Base-by-base conservation (phyloP, 1,140 invertebrate species). In the Batillaria attramentaria region DNA sequence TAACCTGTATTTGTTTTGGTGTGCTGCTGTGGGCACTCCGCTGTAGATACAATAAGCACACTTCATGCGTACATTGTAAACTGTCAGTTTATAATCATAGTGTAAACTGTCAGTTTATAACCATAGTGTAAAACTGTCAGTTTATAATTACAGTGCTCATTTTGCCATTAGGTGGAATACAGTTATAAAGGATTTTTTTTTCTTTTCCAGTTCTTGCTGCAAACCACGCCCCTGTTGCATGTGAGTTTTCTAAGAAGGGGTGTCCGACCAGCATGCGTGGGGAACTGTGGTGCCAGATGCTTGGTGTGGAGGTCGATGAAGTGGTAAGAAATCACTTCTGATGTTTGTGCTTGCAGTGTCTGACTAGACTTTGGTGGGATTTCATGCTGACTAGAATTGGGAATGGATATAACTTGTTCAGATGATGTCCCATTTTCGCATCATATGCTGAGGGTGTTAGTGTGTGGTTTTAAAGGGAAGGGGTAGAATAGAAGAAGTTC, bases 161-260 rank as follows among this genome's bases (percentile, higher is more conserved):
- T 62, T 62, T 20, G 18, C 50, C n/a, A 54, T 33, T 18, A 69
- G 39, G 20, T 42, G 24, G 0, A 41, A 24, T 42, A 2, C 16
- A 69, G 2, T n/a, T 42, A 72, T 0, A 3, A 42, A 68, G 1
- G 43, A 42, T 31, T 57, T 33, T 2, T 3, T 37, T 74, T 18
- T 65, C 16, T 70, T 77, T 82, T 87, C 35, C 72, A 90, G 89
- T 91, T 13, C 77, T 92, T 31, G 86, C 84, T 65, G 82, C 84
- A 35, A 89, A 89, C 39, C 89, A 92, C 79, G 87, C 88, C 28
- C 89, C 90, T 6, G 68, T 92, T 41, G 87, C 90, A 5, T 88
- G 91, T 73, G 96, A 97, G 91, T 97, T 94, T 91, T 91, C 96
- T 2, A 97, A 97, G 92, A 94, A 94, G 82, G 96, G 96, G 2